phyloP scores from a whole-genome alignment of 2,797 vertebrate genomes.

The Coregonus suidteri region DNA sequence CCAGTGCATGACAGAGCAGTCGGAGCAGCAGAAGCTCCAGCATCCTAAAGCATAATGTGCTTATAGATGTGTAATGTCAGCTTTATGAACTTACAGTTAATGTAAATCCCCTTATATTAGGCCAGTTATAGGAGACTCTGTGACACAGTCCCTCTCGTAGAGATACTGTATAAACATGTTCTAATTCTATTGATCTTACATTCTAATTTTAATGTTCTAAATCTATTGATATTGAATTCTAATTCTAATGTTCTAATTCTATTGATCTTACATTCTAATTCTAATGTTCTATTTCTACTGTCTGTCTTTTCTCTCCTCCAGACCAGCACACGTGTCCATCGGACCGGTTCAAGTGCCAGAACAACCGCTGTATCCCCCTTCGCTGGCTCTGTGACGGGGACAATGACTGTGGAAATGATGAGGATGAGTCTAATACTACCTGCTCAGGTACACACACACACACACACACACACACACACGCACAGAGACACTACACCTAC shows the following conservation, averaged over 20 bases:
- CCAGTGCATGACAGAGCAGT: not conserved
- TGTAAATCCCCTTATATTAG: no score
- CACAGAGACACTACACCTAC: not conserved
- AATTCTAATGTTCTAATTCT: no score
- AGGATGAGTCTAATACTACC: conserved; percentile 94
- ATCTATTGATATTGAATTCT: no score
- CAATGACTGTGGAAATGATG: conserved; percentile 93
- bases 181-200: no score
- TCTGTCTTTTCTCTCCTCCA: conserved; percentile 44
- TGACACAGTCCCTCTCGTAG: no score
- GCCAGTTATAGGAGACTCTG: no score
- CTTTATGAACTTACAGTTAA: no score
- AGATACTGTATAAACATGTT: no score
- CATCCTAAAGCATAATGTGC: not conserved
- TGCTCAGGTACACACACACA: conserved; percentile 69
- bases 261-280: no score
- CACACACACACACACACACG: not conserved
- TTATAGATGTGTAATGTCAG: no score
- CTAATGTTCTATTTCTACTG: no score
- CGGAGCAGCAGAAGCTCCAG: not conserved
- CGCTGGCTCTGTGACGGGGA: conserved; percentile 97
- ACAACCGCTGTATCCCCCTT: conserved; percentile 95
- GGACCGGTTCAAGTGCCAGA: conserved; percentile 96
- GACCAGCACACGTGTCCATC: conserved; percentile 96
- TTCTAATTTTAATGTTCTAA: no score